Evolutionary conservation across 2,888 invertebrate genomes (phyloP).

Genomic region (Oligia strigilis): DNA sequence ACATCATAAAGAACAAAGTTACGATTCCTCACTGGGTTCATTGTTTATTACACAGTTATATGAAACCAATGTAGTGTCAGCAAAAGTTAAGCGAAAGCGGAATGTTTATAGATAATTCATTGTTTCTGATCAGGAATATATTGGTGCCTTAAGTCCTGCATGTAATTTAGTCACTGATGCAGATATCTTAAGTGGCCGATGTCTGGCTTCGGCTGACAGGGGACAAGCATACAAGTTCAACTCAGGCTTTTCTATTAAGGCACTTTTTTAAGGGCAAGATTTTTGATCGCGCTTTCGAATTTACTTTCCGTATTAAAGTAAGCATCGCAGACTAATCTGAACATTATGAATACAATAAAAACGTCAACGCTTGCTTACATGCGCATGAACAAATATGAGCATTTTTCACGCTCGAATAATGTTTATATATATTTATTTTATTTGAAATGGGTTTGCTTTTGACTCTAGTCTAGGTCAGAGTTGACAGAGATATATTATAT

Average conservation of each 20-base stretch:
- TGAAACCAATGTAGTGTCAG: constrained; percentile 1
- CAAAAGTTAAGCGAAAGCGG: constrained; percentile 32
- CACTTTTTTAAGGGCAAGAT: background rate
- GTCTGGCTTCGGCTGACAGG: background rate
- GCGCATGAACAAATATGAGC: background rate
- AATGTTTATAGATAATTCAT: background rate
- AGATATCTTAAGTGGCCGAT: background rate
- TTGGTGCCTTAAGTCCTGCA: background rate
- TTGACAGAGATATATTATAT: background rate
- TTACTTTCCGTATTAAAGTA: too few species aligned
- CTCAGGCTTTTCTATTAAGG: background rate
- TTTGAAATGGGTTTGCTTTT: too few species aligned
- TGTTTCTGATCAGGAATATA: background rate
- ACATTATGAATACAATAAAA: background rate
- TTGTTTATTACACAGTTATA: constrained; percentile 29
- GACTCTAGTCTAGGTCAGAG: too few species aligned
- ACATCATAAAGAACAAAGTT: constrained; percentile 33
- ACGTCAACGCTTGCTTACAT: background rate
- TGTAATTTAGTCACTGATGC: background rate
- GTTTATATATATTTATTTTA: background rate
- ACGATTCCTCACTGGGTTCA: constrained; percentile 15
- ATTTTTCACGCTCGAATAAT: background rate
- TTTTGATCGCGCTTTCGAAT: background rate
- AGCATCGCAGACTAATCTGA: background rate
- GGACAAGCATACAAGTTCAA: background rate